These are phyloP conservation scores for Microchrysa polita DNA, from an alignment of 2,888 invertebrate species.

Conservation along the genomic window DNA sequence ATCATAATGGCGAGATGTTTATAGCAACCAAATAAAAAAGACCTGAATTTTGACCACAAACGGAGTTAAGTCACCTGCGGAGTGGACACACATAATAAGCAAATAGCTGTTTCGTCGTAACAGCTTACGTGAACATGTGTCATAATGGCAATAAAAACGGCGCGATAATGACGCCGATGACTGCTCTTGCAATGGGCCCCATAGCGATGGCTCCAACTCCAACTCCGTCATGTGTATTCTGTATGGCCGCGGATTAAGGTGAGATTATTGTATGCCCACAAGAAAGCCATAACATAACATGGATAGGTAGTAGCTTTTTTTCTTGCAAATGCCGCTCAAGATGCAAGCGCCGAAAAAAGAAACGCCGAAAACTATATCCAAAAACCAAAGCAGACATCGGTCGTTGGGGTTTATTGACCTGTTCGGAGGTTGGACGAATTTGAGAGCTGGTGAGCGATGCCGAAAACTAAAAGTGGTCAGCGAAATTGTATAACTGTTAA, in stretches of 20 bases:
- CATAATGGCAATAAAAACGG: conserved; percentile 30
- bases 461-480: conserved; percentile 55
- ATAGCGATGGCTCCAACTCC: not conserved
- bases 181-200: not conserved
- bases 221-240: no score
- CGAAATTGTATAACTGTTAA: conserved; percentile 55
- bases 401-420: conserved; percentile 22
- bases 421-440: not conserved
- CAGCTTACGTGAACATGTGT: conserved; percentile 33
- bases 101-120: not conserved
- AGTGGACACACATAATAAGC: not conserved
- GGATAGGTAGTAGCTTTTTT: not conserved
- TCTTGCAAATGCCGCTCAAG: not conserved
- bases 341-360: conserved; percentile 21
- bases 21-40: conserved; percentile 7
- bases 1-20: conserved; percentile 27
- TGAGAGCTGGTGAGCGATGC: conserved; percentile 16
- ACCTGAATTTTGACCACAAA: conserved; percentile 5
- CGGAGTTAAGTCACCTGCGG: conserved; percentile 39
- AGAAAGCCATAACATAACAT: no score
- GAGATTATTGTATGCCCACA: no score
- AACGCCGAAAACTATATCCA: not conserved
- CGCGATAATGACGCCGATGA: conserved; percentile 14
- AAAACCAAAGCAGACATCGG: not conserved
- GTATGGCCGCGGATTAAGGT: no score